These are phyloP conservation scores for Leptopilina myrica DNA, from an alignment of 2,888 invertebrate species.

Conservation along the genomic window DNA sequence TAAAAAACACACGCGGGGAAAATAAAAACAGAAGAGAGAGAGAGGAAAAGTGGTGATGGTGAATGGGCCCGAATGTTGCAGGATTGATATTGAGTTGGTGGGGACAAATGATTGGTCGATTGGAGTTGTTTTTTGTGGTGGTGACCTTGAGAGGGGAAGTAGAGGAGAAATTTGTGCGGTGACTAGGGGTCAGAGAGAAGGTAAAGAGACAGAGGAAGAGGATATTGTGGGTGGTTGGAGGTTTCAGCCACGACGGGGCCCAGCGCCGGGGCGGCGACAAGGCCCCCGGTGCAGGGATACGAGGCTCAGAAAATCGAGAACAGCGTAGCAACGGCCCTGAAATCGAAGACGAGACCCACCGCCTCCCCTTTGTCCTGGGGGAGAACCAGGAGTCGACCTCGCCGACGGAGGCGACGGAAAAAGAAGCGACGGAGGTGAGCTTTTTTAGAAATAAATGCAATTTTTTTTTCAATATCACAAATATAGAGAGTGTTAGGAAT, in stretches of 20 bases:
- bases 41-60: slow-evolving; percentile 66
- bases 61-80: slow-evolving; percentile 64
- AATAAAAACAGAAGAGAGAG: slow-evolving; percentile 45
- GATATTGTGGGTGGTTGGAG: slow-evolving; percentile 52
- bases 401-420: slow-evolving; percentile 75
- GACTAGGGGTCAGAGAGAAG: slow-evolving; percentile 64
- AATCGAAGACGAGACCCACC: slow-evolving; percentile 66
- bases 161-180: slow-evolving; percentile 62
- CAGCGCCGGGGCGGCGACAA: slow-evolving; percentile 73
- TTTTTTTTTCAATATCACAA: too few species aligned
- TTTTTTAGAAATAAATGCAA: neutral
- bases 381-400: slow-evolving; percentile 69
- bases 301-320: slow-evolving; percentile 58
- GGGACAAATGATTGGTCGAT: slow-evolving; percentile 55
- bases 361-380: slow-evolving; percentile 74
- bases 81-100: slow-evolving; percentile 54
- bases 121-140: slow-evolving; percentile 46
- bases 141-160: slow-evolving; percentile 53
- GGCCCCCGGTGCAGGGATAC: slow-evolving; percentile 75
- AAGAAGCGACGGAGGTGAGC: slow-evolving; percentile 75
- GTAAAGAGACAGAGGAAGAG: slow-evolving; percentile 55
- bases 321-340: slow-evolving; percentile 75
- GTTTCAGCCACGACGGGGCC: slow-evolving; percentile 74
- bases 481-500: too few species aligned
- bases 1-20: slow-evolving; percentile 6